Conservation (phyloP, 2,113 vertebrate species). For the Thymallus thymallus region DNA sequence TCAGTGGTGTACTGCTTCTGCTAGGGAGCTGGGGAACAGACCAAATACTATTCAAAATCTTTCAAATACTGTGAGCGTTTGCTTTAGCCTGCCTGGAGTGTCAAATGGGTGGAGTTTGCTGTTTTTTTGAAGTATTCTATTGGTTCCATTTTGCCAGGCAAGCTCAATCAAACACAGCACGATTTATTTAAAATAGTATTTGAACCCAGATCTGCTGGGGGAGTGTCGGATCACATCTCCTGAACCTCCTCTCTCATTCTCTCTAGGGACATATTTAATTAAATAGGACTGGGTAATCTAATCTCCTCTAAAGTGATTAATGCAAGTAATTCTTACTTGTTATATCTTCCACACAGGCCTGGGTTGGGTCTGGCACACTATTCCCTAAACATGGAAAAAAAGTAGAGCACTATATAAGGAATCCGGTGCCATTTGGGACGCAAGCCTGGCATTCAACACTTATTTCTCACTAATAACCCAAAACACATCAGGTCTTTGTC, state of each 20-base stretch:
- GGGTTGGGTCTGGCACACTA: neutral
- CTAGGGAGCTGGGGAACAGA: too few relatives aligned
- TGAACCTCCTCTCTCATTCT: slow-evolving; percentile 5
- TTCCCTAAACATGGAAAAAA: slow-evolving; percentile 17
- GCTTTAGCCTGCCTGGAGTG: too few relatives aligned
- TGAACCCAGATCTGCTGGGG: slow-evolving; percentile 8
- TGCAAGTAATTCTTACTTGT: slow-evolving; percentile 50
- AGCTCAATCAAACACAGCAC: too few relatives aligned
- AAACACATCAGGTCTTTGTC: slow-evolving; percentile 24
- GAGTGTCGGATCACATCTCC: slow-evolving; percentile 13
- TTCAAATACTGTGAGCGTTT: too few relatives aligned
- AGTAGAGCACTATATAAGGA: too few relatives aligned
- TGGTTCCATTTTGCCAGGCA: too few relatives aligned
- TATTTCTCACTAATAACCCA: neutral
- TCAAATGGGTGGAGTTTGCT: too few relatives aligned
- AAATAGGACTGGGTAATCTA: neutral
- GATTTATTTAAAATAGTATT: too few relatives aligned
- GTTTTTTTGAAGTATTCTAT: too few relatives aligned
- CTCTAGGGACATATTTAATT: slow-evolving; percentile 37
- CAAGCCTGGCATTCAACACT: slow-evolving; percentile 22
- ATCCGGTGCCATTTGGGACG: too few relatives aligned
- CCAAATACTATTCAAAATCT: too few relatives aligned
- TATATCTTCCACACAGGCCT: slow-evolving; percentile 31
- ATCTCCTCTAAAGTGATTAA: neutral
- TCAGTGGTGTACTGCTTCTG: neutral